Percentiles rank a stretch among this genome's conserved stretches.
Conservation (phyloP, 2,113 vertebrate genomes). For the Pundamilia nyererei region DNA sequence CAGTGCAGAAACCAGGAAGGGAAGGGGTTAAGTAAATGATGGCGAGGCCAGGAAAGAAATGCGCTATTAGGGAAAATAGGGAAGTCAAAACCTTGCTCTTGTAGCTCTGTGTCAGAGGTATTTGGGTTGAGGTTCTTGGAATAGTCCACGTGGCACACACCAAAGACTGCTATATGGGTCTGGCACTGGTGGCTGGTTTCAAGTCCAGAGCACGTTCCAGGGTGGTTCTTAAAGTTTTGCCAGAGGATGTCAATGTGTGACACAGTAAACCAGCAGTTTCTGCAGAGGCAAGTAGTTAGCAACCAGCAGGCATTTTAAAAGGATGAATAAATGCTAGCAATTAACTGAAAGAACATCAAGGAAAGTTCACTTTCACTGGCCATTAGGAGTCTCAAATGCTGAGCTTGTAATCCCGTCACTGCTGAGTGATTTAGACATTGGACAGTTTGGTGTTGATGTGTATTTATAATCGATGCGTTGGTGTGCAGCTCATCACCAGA, state of each 20-base stretch:
- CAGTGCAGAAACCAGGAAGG: not conserved
- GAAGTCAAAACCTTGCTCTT: conserved; percentile 34
- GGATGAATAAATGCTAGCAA: not conserved
- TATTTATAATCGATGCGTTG: not conserved
- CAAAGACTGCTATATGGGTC: conserved; percentile 39
- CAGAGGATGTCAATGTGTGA: conserved; percentile 61
- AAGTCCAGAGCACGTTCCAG: conserved; percentile 45
- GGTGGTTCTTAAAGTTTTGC: conserved; percentile 29
- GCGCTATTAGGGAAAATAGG: conserved; percentile 41
- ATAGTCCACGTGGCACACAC: conserved; percentile 53
- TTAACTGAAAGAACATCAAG: not conserved
- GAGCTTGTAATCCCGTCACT: not conserved
- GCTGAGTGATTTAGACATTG: not conserved
- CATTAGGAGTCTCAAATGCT: not conserved
- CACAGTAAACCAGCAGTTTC: conserved; percentile 51
- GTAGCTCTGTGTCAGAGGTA: conserved; percentile 50
- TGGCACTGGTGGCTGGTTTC: conserved; percentile 22
- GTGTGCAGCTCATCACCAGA: not conserved
- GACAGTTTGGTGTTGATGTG: not conserved
- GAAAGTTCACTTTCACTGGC: not conserved
- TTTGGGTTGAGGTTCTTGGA: conserved; percentile 53
- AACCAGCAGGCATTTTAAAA: conserved; percentile 10
- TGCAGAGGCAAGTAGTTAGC: conserved; percentile 39
- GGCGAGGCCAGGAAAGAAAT: conserved; percentile 48
- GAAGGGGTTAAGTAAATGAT: conserved; percentile 42